Evolutionary conservation across 2,797 vertebrate species (phyloP).

Genomic region (Typhlichthys subterraneus): DNA sequence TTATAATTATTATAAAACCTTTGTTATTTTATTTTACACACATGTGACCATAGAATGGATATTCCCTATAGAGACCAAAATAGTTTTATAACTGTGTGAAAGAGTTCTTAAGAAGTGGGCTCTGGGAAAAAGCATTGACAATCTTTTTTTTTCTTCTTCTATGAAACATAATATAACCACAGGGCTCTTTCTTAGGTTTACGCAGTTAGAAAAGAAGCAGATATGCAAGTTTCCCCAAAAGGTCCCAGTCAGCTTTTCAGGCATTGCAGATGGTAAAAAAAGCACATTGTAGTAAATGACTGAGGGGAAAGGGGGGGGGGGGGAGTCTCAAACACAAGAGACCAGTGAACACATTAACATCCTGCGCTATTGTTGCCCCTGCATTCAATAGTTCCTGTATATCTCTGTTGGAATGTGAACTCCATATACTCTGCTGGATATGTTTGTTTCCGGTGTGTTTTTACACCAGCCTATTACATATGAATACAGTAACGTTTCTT

Average conservation of each 20-base stretch:
- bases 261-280: slow-evolving; percentile 64
- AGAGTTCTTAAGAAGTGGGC: slow-evolving; percentile 47
- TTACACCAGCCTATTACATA: not conserved
- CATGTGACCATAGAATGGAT: not conserved
- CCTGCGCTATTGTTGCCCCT: slow-evolving; percentile 55
- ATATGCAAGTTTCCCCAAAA: slow-evolving; percentile 65
- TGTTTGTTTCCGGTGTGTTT: not conserved
- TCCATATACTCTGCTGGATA: slow-evolving; percentile 35
- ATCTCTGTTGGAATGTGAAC: slow-evolving; percentile 52
- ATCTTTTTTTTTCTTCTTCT: slow-evolving; percentile 61
- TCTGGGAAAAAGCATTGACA: slow-evolving; percentile 45
- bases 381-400: slow-evolving; percentile 48
- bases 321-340: slow-evolving; percentile 15
- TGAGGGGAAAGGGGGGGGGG: not conserved
- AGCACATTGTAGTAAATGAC: slow-evolving; percentile 50
- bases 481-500: slow-evolving; percentile 7
- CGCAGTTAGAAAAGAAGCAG: slow-evolving; percentile 45
- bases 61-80: slow-evolving; percentile 2
- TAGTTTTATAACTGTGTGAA: slow-evolving; percentile 48
- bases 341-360: slow-evolving; percentile 53
- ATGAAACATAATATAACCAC: slow-evolving; percentile 57
- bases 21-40: slow-evolving; percentile 1
- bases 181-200: slow-evolving; percentile 59
- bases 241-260: slow-evolving; percentile 66
- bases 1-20: not conserved